Evolutionary conservation across 1,140 invertebrate genomes (phyloP).

Genomic region (Diachasma alloeum): DNA sequence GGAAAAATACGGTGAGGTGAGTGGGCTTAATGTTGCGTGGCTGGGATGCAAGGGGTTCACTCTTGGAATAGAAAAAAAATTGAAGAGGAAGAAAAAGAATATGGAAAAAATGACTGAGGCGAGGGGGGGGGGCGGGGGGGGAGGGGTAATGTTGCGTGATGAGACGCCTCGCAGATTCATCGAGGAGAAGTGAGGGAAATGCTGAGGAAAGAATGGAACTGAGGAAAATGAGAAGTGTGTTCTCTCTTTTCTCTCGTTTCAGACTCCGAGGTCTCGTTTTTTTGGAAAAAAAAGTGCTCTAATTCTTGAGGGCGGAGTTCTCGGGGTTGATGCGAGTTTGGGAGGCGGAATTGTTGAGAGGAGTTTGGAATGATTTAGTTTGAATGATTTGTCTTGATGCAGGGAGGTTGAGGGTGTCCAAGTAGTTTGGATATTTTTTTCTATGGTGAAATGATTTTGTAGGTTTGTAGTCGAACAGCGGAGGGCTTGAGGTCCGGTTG

Average conservation of each 20-base stretch:
- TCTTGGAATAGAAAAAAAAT: slow-evolving; percentile 22
- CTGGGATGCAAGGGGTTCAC: slow-evolving; percentile 42
- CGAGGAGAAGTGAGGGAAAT: slow-evolving; percentile 46
- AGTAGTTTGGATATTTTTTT: too few species aligned
- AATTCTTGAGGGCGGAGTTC: slow-evolving; percentile 47
- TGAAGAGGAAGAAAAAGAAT: slow-evolving; percentile 9
- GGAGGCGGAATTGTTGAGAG: not conserved
- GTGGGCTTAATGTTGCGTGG: slow-evolving; percentile 59
- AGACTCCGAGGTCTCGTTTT: not conserved
- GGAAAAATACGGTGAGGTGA: slow-evolving; percentile 49
- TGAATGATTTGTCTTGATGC: too few species aligned
- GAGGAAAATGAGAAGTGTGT: slow-evolving; percentile 27
- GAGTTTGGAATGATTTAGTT: too few species aligned
- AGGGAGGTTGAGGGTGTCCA: too few species aligned
- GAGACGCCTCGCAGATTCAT: slow-evolving; percentile 63
- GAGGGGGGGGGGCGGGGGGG: slow-evolving; percentile 19
- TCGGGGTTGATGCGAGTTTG: not conserved
- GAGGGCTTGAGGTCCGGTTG: too few species aligned
- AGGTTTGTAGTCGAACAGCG: too few species aligned
- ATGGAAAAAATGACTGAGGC: slow-evolving; percentile 25
- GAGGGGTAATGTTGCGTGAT: slow-evolving; percentile 64
- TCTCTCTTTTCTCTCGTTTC: not conserved
- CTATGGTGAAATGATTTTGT: too few species aligned
- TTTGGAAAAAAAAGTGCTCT: slow-evolving; percentile 39
- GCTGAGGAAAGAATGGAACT: slow-evolving; percentile 23